Evolutionary conservation across 2,888 invertebrate genomes (phyloP).

Genomic region (Watsonalla cultraria): DNA sequence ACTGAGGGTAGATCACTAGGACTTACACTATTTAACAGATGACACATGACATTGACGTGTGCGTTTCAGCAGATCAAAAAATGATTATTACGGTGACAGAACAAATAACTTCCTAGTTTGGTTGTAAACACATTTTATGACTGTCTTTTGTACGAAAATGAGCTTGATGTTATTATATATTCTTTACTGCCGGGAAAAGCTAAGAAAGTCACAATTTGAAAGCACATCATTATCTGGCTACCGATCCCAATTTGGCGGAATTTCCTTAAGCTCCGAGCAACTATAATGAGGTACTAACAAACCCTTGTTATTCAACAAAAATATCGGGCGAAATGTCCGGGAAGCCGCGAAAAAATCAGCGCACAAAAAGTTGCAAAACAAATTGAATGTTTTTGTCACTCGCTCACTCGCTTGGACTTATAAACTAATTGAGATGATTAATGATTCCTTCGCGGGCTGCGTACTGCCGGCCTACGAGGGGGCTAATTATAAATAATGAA

Average conservation of each 20-base stretch:
- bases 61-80: too few relatives aligned
- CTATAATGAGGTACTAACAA: neutral
- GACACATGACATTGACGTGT: too few relatives aligned
- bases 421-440: constrained; percentile 55
- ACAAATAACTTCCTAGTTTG: too few relatives aligned
- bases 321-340: neutral
- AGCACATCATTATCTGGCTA: neutral
- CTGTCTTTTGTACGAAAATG: too few relatives aligned
- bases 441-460: constrained; percentile 37
- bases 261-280: neutral
- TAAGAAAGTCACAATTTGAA: too few relatives aligned
- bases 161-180: too few relatives aligned
- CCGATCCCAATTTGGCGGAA: neutral
- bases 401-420: constrained; percentile 20
- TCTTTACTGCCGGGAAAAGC: too few relatives aligned
- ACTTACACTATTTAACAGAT: too few relatives aligned
- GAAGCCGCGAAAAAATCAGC: neutral
- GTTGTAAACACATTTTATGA: too few relatives aligned
- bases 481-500: constrained; percentile 67
- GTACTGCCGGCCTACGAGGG: constrained; percentile 27
- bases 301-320: neutral
- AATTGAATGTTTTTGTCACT: constrained; percentile 23
- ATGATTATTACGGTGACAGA: too few relatives aligned
- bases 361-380: neutral
- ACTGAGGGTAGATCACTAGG: too few relatives aligned